These are phyloP conservation scores for Chrysodeixis includens DNA, from an alignment of 2,888 invertebrate genomes.

Conservation along the genomic window DNA sequence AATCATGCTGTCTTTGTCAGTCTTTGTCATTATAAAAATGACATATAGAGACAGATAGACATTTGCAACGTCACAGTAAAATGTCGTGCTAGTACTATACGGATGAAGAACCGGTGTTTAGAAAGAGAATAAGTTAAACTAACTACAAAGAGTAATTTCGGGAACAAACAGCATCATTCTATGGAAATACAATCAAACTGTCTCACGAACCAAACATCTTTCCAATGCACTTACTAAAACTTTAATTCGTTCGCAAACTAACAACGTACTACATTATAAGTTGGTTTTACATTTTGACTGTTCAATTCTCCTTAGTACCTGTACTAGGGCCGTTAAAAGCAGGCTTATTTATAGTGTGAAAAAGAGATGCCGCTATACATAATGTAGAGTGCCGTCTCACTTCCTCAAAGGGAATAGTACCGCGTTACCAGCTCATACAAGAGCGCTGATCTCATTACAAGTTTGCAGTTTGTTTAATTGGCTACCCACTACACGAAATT, in stretches of 20 bases:
- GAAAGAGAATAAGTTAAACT: neutral
- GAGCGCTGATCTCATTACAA: constrained; percentile 67
- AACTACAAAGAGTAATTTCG: neutral
- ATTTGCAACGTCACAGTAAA: no score
- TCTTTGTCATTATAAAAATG: no score
- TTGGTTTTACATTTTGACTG: constrained; percentile 63
- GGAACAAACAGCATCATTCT: neutral
- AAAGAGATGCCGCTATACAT: no score
- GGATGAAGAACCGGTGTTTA: no score
- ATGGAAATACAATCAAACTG: constrained; percentile 29
- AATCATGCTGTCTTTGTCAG: no score
- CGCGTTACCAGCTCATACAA: no score
- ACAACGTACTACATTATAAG: constrained; percentile 60
- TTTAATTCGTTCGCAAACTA: constrained; percentile 49
- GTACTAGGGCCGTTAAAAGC: no score
- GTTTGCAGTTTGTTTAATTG: constrained; percentile 72
- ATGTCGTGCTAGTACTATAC: no score
- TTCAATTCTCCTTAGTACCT: constrained; percentile 63
- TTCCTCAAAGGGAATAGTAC: no score
- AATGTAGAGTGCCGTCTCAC: no score
- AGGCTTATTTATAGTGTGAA: no score
- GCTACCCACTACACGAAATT: constrained; percentile 63
- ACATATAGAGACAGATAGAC: no score
- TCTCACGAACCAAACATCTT: constrained; percentile 11
- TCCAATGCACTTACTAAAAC: constrained; percentile 26